Evolutionary conservation across 2,888 invertebrate species (phyloP), one percentile per base, ranked within the genome.

Genomic region (Labia minor): DNA sequence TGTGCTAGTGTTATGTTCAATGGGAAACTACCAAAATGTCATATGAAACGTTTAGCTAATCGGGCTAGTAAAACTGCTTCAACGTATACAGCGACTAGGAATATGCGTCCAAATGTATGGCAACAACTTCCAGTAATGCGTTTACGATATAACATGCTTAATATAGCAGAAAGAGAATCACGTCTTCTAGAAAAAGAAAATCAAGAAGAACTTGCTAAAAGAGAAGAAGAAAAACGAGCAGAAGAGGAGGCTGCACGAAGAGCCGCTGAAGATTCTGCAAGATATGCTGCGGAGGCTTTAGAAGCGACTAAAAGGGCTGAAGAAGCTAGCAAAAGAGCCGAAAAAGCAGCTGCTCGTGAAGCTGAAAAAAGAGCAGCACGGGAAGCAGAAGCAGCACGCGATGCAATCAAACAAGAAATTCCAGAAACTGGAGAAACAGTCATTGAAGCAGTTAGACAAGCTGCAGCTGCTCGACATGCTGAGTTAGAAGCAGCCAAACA

Each of bases 1-100:
- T 83, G 86, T 10, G 88, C 87, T 0, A 83, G 84, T 72, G 83
- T 89, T 21, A 68, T 70, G 20, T 71, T 72, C 33, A 63, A 66
- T 10, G 63, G 61, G 11, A 66, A 66, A 66, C 61, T 33, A n/a
- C 20, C 16, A 61, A 21, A 19, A 66, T 62, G 21, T 19, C 21
- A 20, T 61, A 62, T 62, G 61, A 62, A 49, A 49, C 49, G 49
- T 49, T 49, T 49, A 14, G 49, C 49, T 10, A 49, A 49, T 49
- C 14, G 49, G 14, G 49, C 49, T 8, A 49, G 49, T 14, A 49
- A 49, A 49, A 49, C 3, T 8, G 49, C 49, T 11, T 14, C 49
- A 3, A 49, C 49, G 2, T 49, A 49, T 49, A 49, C 49, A 49
- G 49, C 49, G 2, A 49, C 49, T 11, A 49, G 16, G 3, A 49